A percentile compares a stretch with the other conserved stretches of the same genome.
Conservation (phyloP, 2,888 invertebrate genomes). For the Nemurella pictetii region DNA sequence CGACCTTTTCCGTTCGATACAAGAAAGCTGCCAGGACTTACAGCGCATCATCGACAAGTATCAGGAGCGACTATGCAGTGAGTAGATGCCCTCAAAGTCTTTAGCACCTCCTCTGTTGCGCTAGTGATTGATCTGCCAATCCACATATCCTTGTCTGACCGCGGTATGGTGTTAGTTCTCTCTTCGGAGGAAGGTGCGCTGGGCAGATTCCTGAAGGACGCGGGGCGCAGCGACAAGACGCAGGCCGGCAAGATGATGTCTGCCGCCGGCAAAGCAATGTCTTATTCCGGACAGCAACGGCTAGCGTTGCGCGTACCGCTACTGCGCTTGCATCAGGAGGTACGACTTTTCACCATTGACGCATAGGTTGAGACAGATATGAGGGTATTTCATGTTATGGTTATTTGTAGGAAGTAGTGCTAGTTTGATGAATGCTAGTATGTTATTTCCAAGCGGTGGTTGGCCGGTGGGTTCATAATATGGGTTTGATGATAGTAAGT, state of each 20-base stretch:
- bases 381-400: too few relatives aligned
- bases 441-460: too few relatives aligned
- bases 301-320: slow-evolving; percentile 84
- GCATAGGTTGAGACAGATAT: too few relatives aligned
- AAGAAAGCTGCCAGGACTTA: slow-evolving; percentile 84
- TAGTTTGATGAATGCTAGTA: too few relatives aligned
- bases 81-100: slow-evolving; percentile 45
- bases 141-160: neutral
- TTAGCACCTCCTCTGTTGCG: neutral
- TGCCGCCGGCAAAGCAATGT: slow-evolving; percentile 81
- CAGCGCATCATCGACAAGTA: slow-evolving; percentile 89
- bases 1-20: slow-evolving; percentile 89
- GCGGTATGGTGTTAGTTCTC: neutral
- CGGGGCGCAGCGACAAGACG: slow-evolving; percentile 85
- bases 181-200: slow-evolving; percentile 83
- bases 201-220: slow-evolving; percentile 91
- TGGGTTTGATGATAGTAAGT: too few relatives aligned
- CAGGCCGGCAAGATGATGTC: slow-evolving; percentile 84
- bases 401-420: too few relatives aligned
- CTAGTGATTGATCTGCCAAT: too few relatives aligned
- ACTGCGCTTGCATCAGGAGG: slow-evolving; percentile 78
- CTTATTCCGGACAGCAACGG: slow-evolving; percentile 90
- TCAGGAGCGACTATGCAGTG: slow-evolving; percentile 87
- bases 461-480: too few relatives aligned
- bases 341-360: too few relatives aligned